A percentile compares a stretch with the other conserved stretches of the same genome.
These are phyloP conservation scores for Hirtodrosophila alboralis DNA, from an alignment of 2,888 invertebrate species.

Conservation along the genomic window DNA sequence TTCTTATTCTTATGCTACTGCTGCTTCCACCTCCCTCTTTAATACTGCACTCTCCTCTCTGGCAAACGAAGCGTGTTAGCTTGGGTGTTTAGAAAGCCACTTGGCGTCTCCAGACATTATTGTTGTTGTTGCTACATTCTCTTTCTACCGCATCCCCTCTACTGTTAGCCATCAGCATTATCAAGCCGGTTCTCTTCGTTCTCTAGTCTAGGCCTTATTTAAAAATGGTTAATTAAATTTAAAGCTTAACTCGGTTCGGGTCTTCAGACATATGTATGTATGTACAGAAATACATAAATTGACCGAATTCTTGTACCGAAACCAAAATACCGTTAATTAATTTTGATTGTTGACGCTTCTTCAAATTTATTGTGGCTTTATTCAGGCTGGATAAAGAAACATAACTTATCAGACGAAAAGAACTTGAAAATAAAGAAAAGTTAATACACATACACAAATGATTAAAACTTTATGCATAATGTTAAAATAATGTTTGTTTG, in stretches of 20 bases:
- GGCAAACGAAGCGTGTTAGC: slow-evolving; percentile 71
- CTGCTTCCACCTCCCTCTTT: background rate
- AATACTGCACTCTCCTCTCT: slow-evolving; percentile 23
- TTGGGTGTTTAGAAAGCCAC: slow-evolving; percentile 73
- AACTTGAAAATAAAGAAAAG: slow-evolving; percentile 14
- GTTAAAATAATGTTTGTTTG: too few species aligned
- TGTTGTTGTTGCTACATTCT: slow-evolving; percentile 1
- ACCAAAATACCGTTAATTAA: slow-evolving; percentile 71
- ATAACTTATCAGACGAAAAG: background rate
- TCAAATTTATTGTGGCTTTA: slow-evolving; percentile 19
- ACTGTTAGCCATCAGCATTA: slow-evolving; percentile 5
- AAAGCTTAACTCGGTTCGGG: slow-evolving; percentile 42
- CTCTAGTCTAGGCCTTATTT: slow-evolving; percentile 21
- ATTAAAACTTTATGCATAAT: too few species aligned
- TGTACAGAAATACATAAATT: slow-evolving; percentile 34
- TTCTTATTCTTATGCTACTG: slow-evolving; percentile 20
- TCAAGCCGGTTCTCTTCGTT: slow-evolving; percentile 21
- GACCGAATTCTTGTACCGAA: slow-evolving; percentile 73
- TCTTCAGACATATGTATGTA: slow-evolving; percentile 1
- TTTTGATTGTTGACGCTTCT: slow-evolving; percentile 54
- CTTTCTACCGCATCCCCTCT: background rate
- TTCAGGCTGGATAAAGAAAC: slow-evolving; percentile 1
- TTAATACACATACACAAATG: too few species aligned
- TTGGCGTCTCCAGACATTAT: slow-evolving; percentile 51
- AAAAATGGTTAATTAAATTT: slow-evolving; percentile 72